Conservation (phyloP, 2,797 vertebrate genomes). For the Dermochelys coriacea region DNA sequence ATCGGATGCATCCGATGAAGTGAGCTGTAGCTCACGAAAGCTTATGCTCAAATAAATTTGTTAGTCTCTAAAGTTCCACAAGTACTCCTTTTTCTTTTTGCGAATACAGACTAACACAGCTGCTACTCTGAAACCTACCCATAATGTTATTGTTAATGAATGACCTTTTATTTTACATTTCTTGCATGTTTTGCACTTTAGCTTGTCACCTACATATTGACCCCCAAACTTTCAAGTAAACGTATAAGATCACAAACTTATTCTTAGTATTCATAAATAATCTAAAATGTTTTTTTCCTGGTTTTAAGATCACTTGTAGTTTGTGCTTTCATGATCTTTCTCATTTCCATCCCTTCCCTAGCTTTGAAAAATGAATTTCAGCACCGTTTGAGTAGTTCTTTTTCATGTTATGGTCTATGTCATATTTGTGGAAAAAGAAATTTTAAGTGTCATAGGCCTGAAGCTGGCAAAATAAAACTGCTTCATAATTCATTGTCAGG, state of each 20-base stretch:
- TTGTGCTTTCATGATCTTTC: background rate
- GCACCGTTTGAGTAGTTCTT: background rate
- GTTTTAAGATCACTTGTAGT: background rate
- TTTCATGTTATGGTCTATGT: background rate
- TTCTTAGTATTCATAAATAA: background rate
- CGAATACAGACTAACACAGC: too few species aligned
- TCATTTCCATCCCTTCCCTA: background rate
- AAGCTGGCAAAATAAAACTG: conserved; percentile 30
- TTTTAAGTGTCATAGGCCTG: background rate
- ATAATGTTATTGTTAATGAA: background rate
- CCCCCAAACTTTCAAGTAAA: background rate
- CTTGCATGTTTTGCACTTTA: background rate
- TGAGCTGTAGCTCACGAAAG: too few species aligned
- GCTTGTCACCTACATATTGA: background rate
- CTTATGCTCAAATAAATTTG: too few species aligned
- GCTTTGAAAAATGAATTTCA: background rate
- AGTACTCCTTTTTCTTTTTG: too few species aligned
- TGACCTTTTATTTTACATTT: background rate
- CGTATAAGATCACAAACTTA: background rate
- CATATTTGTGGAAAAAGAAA: background rate
- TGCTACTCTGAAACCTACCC: too few species aligned
- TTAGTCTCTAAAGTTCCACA: too few species aligned
- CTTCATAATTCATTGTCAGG: background rate
- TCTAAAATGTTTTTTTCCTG: background rate
- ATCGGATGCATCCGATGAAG: too few species aligned